Evolutionary conservation across 2,797 vertebrate species (phyloP).

Genomic region (Oreonectes daqikongensis): DNA sequence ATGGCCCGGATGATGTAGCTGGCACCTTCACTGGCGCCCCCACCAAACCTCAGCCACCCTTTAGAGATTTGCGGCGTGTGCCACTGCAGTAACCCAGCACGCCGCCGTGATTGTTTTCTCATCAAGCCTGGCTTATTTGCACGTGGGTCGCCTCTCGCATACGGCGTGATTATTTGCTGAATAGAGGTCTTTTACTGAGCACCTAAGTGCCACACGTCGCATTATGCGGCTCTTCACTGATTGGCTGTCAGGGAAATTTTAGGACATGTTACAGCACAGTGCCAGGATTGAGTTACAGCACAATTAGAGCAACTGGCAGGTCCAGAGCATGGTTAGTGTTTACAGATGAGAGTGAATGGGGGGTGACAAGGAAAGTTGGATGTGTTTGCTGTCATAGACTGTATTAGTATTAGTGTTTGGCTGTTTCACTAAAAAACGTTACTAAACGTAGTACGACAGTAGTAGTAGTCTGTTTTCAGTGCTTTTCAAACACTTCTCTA

Average conservation of each 20-base stretch:
- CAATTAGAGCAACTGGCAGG: slow-evolving; percentile 35
- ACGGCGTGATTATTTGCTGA: slow-evolving; percentile 69
- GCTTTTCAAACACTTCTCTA: too few relatives aligned
- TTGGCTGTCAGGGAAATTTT: slow-evolving; percentile 49
- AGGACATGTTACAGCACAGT: slow-evolving; percentile 22
- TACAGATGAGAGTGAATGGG: slow-evolving; percentile 36
- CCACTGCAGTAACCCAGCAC: slow-evolving; percentile 69
- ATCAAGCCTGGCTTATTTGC: slow-evolving; percentile 71
- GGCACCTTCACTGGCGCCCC: slow-evolving; percentile 56
- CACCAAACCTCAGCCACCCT: slow-evolving; percentile 41
- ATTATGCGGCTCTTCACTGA: slow-evolving; percentile 38
- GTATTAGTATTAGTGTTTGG: slow-evolving; percentile 4
- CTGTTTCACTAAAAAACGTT: neutral
- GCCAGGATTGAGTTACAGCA: slow-evolving; percentile 41
- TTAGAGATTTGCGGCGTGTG: slow-evolving; percentile 20
- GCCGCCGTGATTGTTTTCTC: slow-evolving; percentile 75
- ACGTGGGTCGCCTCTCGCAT: slow-evolving; percentile 61
- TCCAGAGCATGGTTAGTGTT: slow-evolving; percentile 23
- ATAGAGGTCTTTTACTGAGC: slow-evolving; percentile 69
- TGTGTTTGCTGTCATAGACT: slow-evolving; percentile 26
- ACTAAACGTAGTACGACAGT: neutral
- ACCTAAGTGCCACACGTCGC: slow-evolving; percentile 68
- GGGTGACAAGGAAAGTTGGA: slow-evolving; percentile 37
- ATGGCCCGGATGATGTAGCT: slow-evolving; percentile 62
- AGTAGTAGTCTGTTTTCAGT: too few relatives aligned